Evolutionary conservation across 2,888 invertebrate genomes (phyloP).

Genomic region (Stratiomys singularior): DNA sequence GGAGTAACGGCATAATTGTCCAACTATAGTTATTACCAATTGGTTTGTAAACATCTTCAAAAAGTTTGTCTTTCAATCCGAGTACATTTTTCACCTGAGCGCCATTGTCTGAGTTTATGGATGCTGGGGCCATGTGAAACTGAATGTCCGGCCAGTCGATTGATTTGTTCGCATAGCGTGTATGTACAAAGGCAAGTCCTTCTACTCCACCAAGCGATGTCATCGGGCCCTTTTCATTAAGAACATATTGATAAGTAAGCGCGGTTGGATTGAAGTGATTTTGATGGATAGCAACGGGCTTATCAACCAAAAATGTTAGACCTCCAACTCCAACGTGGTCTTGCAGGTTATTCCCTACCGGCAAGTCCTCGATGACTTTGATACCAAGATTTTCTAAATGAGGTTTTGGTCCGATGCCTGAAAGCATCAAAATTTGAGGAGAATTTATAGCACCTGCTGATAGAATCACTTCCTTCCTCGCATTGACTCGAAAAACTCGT

Average conservation of each 20-base stretch:
- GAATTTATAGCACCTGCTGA: constrained; percentile 92
- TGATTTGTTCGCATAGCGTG: constrained; percentile 81
- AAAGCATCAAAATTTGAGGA: constrained; percentile 91
- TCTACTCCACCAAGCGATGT: constrained; percentile 89
- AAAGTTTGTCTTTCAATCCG: constrained; percentile 82
- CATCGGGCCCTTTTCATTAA: constrained; percentile 84
- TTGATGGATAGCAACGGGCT: constrained; percentile 85
- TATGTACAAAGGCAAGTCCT: constrained; percentile 87
- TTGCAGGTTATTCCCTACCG: constrained; percentile 84
- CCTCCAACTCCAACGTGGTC: constrained; percentile 91
- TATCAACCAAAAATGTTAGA: constrained; percentile 72
- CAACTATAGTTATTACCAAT: constrained; percentile 79
- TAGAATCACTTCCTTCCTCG: constrained; percentile 85
- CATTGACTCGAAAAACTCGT: constrained; percentile 74
- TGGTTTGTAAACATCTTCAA: constrained; percentile 81
- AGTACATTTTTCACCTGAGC: constrained; percentile 79
- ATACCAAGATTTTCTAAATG: constrained; percentile 78
- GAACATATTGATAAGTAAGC: constrained; percentile 82
- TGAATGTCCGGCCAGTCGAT: constrained; percentile 89
- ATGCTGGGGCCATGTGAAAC: constrained; percentile 93
- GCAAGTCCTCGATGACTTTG: constrained; percentile 77
- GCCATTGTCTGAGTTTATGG: constrained; percentile 82
- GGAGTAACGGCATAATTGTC: constrained; percentile 86
- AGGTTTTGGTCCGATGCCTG: constrained; percentile 81
- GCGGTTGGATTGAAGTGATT: constrained; percentile 80